Evolutionary conservation across 30 jellyfish, hydroid and myxozoan genomes (phyloP), one percentile per base, ranked within the genome.

Genomic region (Hydractinia symbiolongicarpus): DNA sequence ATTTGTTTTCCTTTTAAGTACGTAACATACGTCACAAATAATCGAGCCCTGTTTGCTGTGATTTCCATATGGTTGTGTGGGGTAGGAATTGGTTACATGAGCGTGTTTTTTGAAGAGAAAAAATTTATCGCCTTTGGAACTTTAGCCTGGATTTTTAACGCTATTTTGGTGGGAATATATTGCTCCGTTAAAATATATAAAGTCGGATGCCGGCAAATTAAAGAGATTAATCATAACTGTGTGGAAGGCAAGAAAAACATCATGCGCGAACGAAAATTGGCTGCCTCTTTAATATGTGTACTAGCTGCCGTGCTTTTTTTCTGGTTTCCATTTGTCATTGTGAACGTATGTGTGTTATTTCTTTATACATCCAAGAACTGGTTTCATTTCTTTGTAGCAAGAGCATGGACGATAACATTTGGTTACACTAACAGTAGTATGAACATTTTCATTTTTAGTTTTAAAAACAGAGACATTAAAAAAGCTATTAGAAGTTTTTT

Each of bases 1-100:
- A 71, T 71, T 60, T 20, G 60, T 40, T 6, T 19, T 8, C 80
- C 80, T 55, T 71, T 71, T 3, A 30, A 71, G n/a, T 71, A 71
- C 61, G 80, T 19, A n/a, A 71, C n/a, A 7, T 71, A 71, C 80
- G 54, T 71, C 44, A 71, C 80, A 7, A 71, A 71, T 9, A 71
- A 53, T 19, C 44, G 56, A 7, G 80, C 80, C 4, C 15, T n/a
- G 54, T 60, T 71, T 71, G n/a, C 40, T 4, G 56, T 30, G 40
- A 49, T 71, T 30, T 20, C n/a, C n/a, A 71, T 53, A 50, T 71
- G 80, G 80, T 1, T 30, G n/a, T 20, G 56, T 9, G 80, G 80
- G 11, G 80, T 49, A 4, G 80, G 60, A 8, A 50, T 71, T 9
- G 80, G 80, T 7, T 30, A 20, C 3, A 53, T 53, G 80, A 50